Evolutionary conservation across 1,140 invertebrate genomes (phyloP).

Genomic region (Condylostylus longicornis): DNA sequence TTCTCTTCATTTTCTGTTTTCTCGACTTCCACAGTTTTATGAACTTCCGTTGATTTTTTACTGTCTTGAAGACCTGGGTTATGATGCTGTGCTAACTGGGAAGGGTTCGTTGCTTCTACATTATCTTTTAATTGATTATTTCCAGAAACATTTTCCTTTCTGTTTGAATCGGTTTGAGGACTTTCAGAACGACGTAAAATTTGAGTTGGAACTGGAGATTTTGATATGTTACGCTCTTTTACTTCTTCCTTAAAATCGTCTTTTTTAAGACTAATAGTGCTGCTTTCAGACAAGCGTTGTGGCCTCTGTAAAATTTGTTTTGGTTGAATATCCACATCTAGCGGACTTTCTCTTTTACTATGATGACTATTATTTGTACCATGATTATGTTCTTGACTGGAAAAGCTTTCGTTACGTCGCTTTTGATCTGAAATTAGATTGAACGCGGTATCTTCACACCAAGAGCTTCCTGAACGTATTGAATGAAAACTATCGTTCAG

Average conservation of each 20-base stretch:
- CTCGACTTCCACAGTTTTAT: slow-evolving; percentile 8
- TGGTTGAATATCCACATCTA: slow-evolving; percentile 23
- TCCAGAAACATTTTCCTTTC: slow-evolving; percentile 9
- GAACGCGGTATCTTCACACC: slow-evolving; percentile 30
- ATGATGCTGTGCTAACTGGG: too few relatives aligned
- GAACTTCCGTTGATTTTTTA: slow-evolving; percentile 2
- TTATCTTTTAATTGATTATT: background rate
- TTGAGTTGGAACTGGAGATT: slow-evolving; percentile 19
- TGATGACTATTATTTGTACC: too few relatives aligned
- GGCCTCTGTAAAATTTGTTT: slow-evolving; percentile 25
- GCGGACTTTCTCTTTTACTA: background rate
- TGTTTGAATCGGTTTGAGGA: slow-evolving; percentile 6
- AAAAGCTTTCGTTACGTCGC: slow-evolving; percentile 25
- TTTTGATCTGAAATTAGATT: slow-evolving; percentile 27
- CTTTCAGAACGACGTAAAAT: slow-evolving; percentile 17
- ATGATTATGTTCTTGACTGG: slow-evolving; percentile 23
- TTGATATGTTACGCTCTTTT: too few relatives aligned
- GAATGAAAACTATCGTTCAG: background rate
- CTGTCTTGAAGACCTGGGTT: too few relatives aligned
- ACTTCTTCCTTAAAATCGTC: too few relatives aligned
- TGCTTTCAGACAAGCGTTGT: background rate
- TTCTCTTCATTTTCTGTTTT: slow-evolving; percentile 4
- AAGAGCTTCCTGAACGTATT: slow-evolving; percentile 17
- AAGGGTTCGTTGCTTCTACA: background rate
- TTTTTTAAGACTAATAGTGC: too few relatives aligned